phyloP scores from a whole-genome alignment of 1,140 invertebrate genomes.

The Drosophila santomea region DNA sequence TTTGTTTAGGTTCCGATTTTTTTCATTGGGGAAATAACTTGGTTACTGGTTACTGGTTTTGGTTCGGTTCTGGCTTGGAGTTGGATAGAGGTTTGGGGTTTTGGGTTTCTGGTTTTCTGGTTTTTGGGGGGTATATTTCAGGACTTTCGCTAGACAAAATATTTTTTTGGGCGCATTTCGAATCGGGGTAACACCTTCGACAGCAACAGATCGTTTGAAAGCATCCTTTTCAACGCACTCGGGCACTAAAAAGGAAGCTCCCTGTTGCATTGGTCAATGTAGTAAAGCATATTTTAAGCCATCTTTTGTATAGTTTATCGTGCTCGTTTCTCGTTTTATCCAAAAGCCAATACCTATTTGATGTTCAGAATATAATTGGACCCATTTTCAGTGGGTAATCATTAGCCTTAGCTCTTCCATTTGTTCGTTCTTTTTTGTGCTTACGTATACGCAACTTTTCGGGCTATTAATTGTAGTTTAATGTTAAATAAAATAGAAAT shows the following conservation, averaged over 20 bases:
- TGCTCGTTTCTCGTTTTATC: slow-evolving; percentile 25
- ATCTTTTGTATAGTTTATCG: slow-evolving; percentile 80
- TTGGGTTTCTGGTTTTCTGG: neutral
- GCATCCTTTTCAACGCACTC: slow-evolving; percentile 69
- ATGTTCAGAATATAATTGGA: neutral
- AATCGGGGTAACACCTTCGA: slow-evolving; percentile 38
- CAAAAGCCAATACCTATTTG: slow-evolving; percentile 37
- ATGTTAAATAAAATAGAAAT: neutral
- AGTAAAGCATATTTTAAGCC: slow-evolving; percentile 85
- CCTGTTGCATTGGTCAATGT: slow-evolving; percentile 81
- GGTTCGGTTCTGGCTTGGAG: slow-evolving; percentile 29
- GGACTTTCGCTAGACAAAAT: slow-evolving; percentile 53
- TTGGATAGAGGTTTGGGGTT: slow-evolving; percentile 2
- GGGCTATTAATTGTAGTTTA: slow-evolving; percentile 35
- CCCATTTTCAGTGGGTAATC: slow-evolving; percentile 4
- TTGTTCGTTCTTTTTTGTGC: slow-evolving; percentile 58
- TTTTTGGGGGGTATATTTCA: too few species aligned
- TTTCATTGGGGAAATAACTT: slow-evolving; percentile 10
- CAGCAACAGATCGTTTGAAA: slow-evolving; percentile 61
- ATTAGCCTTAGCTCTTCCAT: slow-evolving; percentile 29
- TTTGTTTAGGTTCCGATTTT: slow-evolving; percentile 31
- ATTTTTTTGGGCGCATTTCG: slow-evolving; percentile 59
- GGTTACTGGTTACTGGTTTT: slow-evolving; percentile 19
- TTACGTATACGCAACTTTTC: slow-evolving; percentile 70
- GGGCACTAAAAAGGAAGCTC: slow-evolving; percentile 73